phyloP scores from a whole-genome alignment of 1,140 invertebrate genomes.

The Hylaeus anthracinus region DNA sequence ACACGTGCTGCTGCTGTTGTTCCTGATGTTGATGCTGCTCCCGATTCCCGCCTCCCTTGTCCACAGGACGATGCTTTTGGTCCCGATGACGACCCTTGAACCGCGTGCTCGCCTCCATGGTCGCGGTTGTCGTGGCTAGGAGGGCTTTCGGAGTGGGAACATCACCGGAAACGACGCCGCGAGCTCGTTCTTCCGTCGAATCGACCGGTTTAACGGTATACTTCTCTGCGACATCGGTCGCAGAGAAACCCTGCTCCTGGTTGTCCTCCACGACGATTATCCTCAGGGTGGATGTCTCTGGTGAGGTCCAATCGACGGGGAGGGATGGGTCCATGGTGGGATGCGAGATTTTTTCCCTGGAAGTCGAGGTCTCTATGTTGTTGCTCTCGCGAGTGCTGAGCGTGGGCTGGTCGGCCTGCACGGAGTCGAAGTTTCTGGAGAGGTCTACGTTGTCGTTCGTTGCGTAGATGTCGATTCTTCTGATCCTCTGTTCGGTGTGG shows the following conservation, averaged over 20 bases:
- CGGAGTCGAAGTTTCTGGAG: neutral
- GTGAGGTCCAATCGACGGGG: constrained; percentile 18
- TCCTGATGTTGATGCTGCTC: constrained; percentile 38
- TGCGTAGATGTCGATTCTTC: neutral
- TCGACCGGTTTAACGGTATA: constrained; percentile 56
- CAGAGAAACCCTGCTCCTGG: constrained; percentile 36
- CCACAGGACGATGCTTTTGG: constrained; percentile 3
- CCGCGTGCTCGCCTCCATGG: neutral
- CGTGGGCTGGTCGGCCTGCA: neutral
- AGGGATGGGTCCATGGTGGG: constrained; percentile 9
- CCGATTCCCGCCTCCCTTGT: neutral
- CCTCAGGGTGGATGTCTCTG: constrained; percentile 33
- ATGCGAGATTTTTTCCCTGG: constrained; percentile 10
- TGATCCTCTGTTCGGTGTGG: constrained; percentile 16
- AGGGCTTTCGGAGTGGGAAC: constrained; percentile 2
- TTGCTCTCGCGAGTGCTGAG: constrained; percentile 27
- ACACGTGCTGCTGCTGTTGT: constrained; percentile 73
- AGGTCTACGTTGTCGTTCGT: neutral
- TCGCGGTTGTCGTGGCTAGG: constrained; percentile 27
- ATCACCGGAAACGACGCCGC: constrained; percentile 22
- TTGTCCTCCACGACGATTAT: constrained; percentile 45
- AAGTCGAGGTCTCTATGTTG: constrained; percentile 36
- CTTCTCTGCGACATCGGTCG: constrained; percentile 33
- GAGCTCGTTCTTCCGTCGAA: constrained; percentile 48
- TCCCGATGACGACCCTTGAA: neutral